Base-by-base conservation (phyloP, 2,888 invertebrate species). In the Branchellion lobata region DNA sequence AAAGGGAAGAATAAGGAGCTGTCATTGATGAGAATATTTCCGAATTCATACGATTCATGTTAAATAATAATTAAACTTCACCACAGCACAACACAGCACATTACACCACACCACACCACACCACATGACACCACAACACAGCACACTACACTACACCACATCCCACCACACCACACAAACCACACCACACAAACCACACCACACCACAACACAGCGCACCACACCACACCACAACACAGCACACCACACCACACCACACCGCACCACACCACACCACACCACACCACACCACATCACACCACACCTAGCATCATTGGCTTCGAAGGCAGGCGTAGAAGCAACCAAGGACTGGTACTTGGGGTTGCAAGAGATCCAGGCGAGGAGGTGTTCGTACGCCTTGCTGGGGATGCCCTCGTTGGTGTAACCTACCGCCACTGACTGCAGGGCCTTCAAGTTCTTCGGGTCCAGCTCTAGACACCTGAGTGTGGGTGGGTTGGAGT, bases 401-500 rank as follows among this genome's bases (percentile, higher is more conserved):
- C 92, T 93, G 83, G 95, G 93, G 87, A 94, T 92, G 82, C 93
- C 94, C 89, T 99, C 99, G 88, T 99, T 99, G 5, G 98, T 96
- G 85, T 95, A 95, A 83, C 95, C 94, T 27, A 96, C 94, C 51
- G 96, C 94, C 79, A 98, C 89, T 0, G 94, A 92, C 91, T 97
- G 93, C 79, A 96, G 90, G 0, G 95, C 96, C 82, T 91, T 91
- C 74, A 92, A 88, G 87, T 96, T 95, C 14, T 90, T 90, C 0
- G 94, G 93, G 81, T 94, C 92, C 79, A 97, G 86, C 80, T 91
- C 90, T 73, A 95, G 86, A 80, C 95, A 95, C 82, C 88, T 88
- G 84, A 65, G n/a, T 27, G 72, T n/a, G n/a, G n/a, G n/a, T n/a
- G n/a, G n/a, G n/a, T n/a, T n/a, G n/a, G n/a, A n/a, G 68, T 1